Evolutionary conservation across 92 coral and sea anemone species (phyloP), one percentile per base, ranked within the genome.

Genomic region (Parazoanthus darwini): DNA sequence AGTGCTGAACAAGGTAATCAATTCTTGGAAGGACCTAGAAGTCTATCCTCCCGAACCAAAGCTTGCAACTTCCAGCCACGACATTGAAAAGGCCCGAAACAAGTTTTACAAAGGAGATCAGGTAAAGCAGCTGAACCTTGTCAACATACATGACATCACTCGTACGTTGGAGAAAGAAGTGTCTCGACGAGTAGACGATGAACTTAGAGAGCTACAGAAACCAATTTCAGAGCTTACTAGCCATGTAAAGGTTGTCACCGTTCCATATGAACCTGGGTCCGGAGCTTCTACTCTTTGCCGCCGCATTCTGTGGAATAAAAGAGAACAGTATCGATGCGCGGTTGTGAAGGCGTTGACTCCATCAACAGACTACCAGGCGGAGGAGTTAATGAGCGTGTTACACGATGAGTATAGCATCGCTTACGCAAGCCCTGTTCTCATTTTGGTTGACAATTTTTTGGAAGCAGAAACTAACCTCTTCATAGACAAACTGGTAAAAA

Each of bases 261-360:
- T 93, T 22, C 85, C 90, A 22, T 93, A 93, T 42, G 95, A 93
- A 70, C 85, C 92, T 8, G 95, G 95, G 23, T 89, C 95, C 51
- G 95, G 95, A 9, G 95, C 93, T 37, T 85, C 95, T 0, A 93
- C 95, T 0, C 87, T 93, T 20, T 91, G 95, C 50, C 91, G 95
- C 23, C 89, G 93, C 43, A 89, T 93, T n/a, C 39, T 93, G 46
- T 93, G 95, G 95, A 72, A 86, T 2, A 93, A 75, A 37, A 63
- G 90, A 0, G 65, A 91, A 6, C 76, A 46, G 3, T 91, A 46
- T 71, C 88, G 95, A 38, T 93, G 93, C 81, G 95, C 95, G 4
- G 89, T 93, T 9, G 92, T 93, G 16, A 93, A 91, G 88, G 90
- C 93, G 0, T n/a, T 92, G 23, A 86, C 89, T 7, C 6, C 82